These are phyloP conservation scores for Nibea coibor DNA, from an alignment of 2,113 vertebrate species.

Conservation along the genomic window DNA sequence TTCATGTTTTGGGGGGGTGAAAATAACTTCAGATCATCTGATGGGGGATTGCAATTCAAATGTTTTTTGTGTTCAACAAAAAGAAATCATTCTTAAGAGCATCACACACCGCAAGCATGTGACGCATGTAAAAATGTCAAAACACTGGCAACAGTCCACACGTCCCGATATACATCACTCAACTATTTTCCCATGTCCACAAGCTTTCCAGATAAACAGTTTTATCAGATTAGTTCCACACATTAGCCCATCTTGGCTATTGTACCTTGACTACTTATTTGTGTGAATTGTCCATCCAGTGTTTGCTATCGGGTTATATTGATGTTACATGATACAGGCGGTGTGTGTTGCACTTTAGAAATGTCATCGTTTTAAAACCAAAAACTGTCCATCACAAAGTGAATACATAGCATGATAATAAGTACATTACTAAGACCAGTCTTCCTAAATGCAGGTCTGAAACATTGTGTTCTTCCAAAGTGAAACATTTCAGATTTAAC, in stretches of 20 bases:
- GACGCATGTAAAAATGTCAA: background rate
- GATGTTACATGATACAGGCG: background rate
- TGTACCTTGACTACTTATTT: slow-evolving; percentile 25
- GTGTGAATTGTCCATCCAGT: background rate
- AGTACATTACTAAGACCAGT: background rate
- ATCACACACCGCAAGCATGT: background rate
- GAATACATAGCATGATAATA: background rate
- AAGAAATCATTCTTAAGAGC: background rate
- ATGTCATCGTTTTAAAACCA: background rate
- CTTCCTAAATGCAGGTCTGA: slow-evolving; percentile 2
- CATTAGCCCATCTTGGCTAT: background rate
- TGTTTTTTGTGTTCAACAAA: background rate
- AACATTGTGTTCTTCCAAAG: slow-evolving; percentile 30
- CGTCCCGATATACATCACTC: background rate
- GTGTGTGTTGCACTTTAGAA: slow-evolving; percentile 11
- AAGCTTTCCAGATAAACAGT: background rate
- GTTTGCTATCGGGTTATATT: background rate
- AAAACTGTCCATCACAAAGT: slow-evolving; percentile 7
- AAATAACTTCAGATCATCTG: background rate
- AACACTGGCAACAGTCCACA: too few species aligned
- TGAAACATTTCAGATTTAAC: slow-evolving; percentile 29
- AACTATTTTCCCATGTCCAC: background rate
- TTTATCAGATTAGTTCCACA: slow-evolving; percentile 8
- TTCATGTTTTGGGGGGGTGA: background rate
- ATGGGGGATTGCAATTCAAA: background rate